Evolutionary conservation across 2,113 vertebrate genomes (phyloP), one percentile per base, ranked within the genome.

Genomic region (Pampusana beccarii): DNA sequence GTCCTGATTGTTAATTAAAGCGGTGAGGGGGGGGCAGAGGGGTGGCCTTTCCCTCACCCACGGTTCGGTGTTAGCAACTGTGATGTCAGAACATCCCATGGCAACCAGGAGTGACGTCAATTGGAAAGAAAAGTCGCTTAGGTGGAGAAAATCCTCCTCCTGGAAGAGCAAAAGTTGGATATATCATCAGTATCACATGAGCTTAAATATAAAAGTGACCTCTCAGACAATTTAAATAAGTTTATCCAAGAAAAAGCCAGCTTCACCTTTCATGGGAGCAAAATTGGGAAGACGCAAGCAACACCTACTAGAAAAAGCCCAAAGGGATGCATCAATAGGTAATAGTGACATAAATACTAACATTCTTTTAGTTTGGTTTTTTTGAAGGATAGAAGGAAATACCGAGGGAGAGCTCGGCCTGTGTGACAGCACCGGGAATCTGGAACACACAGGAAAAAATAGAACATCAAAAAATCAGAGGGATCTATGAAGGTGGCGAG

Each of bases 11-110:
- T 17, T 7, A 18, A 61, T 46, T 57, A 71, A 80, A 72, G 74
- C 80, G 64, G 77, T 6, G 15, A 25, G 40, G 73, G 44, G 44
- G 34, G 69, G 42, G 42, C 42, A 44, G 42, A 44, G 42, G 16
- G 42, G 65, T 67, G 60, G 57, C 44, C 26, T 48, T n/a, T 44
- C 26, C 66, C 80, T 10, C 34, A 77, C 61, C 73, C 31, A 1
- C 16, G 28, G 18, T 16, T 34, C 0, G 2, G 42, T 93, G 77
- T 89, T 34, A 93, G 93, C 79, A 14, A 53, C n/a, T 95, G 77
- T 96, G 93, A 96, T 82, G 81, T 97, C 95, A 80, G 34, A 21
- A 53, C 71, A 50, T 44, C 46, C 90, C 84, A 66, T 18, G 24
- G 80, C 82, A 96, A 95, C 87, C 50, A 11, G 23, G 1, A 40